Conservation (phyloP, 92 coral and sea anemone genomes). For the Blastomussa wellsi region DNA sequence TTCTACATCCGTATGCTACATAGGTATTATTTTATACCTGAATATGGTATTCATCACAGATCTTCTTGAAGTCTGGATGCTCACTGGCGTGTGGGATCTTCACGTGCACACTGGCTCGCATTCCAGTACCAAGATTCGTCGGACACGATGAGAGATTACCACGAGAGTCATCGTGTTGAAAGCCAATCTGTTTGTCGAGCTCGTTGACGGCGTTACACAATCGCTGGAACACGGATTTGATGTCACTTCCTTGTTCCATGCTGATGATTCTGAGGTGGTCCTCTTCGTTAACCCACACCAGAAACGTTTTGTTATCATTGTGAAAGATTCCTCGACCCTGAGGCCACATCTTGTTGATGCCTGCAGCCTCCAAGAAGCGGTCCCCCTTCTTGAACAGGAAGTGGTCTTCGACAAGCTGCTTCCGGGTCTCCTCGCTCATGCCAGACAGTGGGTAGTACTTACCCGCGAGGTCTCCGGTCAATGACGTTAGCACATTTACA, state of each 20-base stretch:
- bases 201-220: slow-evolving; percentile 81
- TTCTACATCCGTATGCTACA: no score
- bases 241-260: slow-evolving; percentile 93
- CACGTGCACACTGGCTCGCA: slow-evolving; percentile 94
- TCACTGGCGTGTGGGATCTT: slow-evolving; percentile 84
- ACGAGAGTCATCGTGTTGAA: slow-evolving; percentile 72
- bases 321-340: slow-evolving; percentile 95
- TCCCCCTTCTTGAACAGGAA: slow-evolving; percentile 84
- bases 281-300: slow-evolving; percentile 96
- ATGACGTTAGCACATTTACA: slow-evolving; percentile 58
- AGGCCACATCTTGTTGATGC: slow-evolving; percentile 85
- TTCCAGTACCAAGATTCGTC: slow-evolving; percentile 91
- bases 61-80: slow-evolving; percentile 84
- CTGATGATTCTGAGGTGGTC: slow-evolving; percentile 96
- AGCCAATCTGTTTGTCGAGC: slow-evolving; percentile 78
- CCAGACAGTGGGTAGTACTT: slow-evolving; percentile 76
- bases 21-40: slow-evolving; percentile 42
- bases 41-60: slow-evolving; percentile 72
- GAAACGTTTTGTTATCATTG: slow-evolving; percentile 87
- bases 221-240: slow-evolving; percentile 83
- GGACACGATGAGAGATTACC: slow-evolving; percentile 93
- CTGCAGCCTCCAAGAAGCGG: slow-evolving; percentile 87
- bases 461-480: slow-evolving; percentile 79
- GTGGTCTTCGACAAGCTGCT: slow-evolving; percentile 73
- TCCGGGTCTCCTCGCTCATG: slow-evolving; percentile 74